phyloP scores from a whole-genome alignment of 2,113 vertebrate species.

The Xiphophorus couchianus region DNA sequence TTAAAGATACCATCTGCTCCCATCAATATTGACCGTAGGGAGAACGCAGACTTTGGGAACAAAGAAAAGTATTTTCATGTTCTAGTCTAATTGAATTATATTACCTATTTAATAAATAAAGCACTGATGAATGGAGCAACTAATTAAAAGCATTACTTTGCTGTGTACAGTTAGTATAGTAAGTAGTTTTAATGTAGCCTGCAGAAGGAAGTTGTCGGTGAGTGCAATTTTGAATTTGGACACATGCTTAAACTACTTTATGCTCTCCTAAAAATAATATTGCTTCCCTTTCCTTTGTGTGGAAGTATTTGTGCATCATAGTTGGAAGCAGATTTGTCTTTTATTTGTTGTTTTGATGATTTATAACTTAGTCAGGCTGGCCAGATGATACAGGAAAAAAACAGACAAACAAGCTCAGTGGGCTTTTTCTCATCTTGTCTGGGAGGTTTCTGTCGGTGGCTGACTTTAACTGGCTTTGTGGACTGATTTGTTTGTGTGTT shows the following conservation, averaged over 20 bases:
- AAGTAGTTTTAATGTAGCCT: conserved; percentile 48
- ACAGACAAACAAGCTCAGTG: conserved; percentile 1
- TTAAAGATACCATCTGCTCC: conserved; percentile 84
- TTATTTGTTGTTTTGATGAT: conserved; percentile 60
- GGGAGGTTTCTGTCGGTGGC: conserved; percentile 26
- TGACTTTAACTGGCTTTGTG: conserved; percentile 45
- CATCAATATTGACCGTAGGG: conserved; percentile 48
- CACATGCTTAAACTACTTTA: too few relatives aligned
- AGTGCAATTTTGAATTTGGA: conserved; percentile 34
- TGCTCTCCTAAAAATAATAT: conserved; percentile 33
- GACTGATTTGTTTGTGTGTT: conserved; percentile 17
- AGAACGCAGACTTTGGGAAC: not conserved
- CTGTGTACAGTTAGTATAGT: conserved; percentile 45
- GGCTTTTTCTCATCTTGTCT: conserved; percentile 25
- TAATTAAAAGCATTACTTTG: conserved; percentile 61
- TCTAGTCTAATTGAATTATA: conserved; percentile 52
- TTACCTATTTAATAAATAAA: conserved; percentile 51
- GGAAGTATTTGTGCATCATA: conserved; percentile 52
- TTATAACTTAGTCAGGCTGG: conserved; percentile 64
- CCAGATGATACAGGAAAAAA: conserved; percentile 34
- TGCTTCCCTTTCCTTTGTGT: conserved; percentile 33
- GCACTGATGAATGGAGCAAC: conserved; percentile 39
- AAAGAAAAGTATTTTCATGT: conserved; percentile 17
- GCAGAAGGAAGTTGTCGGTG: conserved; percentile 50
- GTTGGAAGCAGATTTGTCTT: conserved; percentile 45